Evolutionary conservation across 2,888 invertebrate species (phyloP).

Genomic region (Sicus ferrugineus): DNA sequence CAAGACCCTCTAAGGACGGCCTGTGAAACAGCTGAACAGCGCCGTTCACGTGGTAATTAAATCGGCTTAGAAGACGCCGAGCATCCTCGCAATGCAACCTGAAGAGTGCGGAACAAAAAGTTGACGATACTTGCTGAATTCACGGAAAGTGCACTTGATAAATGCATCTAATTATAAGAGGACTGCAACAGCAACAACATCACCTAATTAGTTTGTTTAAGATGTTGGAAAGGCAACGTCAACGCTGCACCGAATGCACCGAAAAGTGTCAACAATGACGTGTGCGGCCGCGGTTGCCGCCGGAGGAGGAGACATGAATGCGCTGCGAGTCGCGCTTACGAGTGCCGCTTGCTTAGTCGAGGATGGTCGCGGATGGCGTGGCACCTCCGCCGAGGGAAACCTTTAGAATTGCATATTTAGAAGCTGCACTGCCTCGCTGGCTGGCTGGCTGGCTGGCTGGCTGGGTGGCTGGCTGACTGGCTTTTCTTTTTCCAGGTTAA

Average conservation of each 20-base stretch:
- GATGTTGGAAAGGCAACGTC: slow-evolving; percentile 44
- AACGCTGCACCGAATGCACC: slow-evolving; percentile 8
- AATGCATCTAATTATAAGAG: slow-evolving; percentile 21
- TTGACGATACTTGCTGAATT: not conserved
- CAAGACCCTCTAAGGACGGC: not conserved
- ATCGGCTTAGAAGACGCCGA: slow-evolving; percentile 28
- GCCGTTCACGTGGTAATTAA: slow-evolving; percentile 28
- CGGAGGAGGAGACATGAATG: not conserved
- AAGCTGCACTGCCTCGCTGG: slow-evolving; percentile 14
- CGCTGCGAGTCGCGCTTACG: not conserved
- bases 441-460: too few species aligned
- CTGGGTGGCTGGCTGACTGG: slow-evolving; percentile 10
- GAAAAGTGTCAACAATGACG: slow-evolving; percentile 30
- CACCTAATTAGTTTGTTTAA: slow-evolving; percentile 51
- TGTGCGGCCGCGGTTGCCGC: not conserved
- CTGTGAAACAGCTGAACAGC: slow-evolving; percentile 25
- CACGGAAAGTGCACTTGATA: slow-evolving; percentile 13
- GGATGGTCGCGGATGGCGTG: slow-evolving; percentile 28
- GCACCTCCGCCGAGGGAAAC: slow-evolving; percentile 18
- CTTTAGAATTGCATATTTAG: slow-evolving; percentile 30
- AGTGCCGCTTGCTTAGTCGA: too few species aligned
- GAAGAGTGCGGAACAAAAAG: not conserved
- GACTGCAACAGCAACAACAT: not conserved
- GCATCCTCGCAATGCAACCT: slow-evolving; percentile 9
- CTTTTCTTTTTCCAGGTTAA: slow-evolving; percentile 44